Base-by-base conservation (phyloP, 2,888 invertebrate species). In the Caenorhabditis sulstoni region DNA sequence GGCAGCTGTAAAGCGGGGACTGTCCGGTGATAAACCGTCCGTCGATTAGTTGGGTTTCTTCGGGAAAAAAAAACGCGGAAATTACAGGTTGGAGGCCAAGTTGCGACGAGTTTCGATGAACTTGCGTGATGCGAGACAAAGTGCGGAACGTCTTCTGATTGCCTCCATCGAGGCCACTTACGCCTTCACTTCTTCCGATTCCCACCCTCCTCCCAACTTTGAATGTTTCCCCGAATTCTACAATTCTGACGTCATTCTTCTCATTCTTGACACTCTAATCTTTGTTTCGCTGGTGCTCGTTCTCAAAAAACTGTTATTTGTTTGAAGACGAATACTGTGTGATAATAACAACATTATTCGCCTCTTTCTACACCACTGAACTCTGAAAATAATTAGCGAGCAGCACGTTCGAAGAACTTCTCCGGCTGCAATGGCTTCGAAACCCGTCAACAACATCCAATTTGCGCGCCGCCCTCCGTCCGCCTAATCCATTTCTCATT, bases 401-500 rank as follows among this genome's bases (percentile, higher is more conserved):
- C 44, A 47, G 65, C 29, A 55, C 65, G 53, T 55, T 55, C 5
- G 20, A 11, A 55, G 53, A 65, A 62, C 62, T 62, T 18, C 5
- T 7, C 22, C 14, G 37, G 18, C n/a, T 14, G 22, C 14, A 29
- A 41, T 8, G 68, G 29, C 29, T 29, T 29, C 29, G 29, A 61
- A 68, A 59, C 67, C 67, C 35, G 52, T 61, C 58, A 55, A 20
- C 55, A 66, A 29, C 44, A 66, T 55, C 35, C 9, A 45, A 66
- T 66, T 66, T 7, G 29, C 29, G 29, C 29, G 7, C 29, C 29
- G 29, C 29, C 29, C 29, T 29, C 29, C 3, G 29, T 39, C 68
- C 68, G 59, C 68, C 70, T 70, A 61, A 70, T 70, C 61, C 61
- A n/a, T 44, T 70, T 67, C n/a, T n/a, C 22, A 37, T 3, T 14